phyloP scores from a whole-genome alignment of 2,797 vertebrate species.

The Amphiprion clarkii region DNA sequence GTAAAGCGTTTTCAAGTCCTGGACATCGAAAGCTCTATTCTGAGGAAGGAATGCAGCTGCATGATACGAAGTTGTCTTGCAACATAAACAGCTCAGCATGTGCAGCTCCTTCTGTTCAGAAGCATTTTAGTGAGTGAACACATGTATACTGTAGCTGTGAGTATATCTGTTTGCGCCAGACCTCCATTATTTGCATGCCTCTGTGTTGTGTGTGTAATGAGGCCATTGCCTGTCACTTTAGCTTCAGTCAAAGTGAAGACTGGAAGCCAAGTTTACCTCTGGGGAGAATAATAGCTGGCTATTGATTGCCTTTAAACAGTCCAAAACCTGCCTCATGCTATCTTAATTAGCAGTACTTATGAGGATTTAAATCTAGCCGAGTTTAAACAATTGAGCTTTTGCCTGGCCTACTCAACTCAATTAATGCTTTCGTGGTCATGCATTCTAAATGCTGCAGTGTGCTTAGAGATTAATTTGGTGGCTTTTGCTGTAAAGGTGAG shows the following conservation, averaged over 20 bases:
- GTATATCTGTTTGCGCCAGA: slow-evolving; percentile 57
- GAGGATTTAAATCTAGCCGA: slow-evolving; percentile 79
- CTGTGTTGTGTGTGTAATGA: slow-evolving; percentile 69
- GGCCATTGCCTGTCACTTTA: slow-evolving; percentile 76
- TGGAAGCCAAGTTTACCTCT: slow-evolving; percentile 75
- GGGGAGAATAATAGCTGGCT: slow-evolving; percentile 76
- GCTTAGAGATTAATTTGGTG: slow-evolving; percentile 67
- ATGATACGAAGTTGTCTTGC: slow-evolving; percentile 22
- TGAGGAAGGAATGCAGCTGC: slow-evolving; percentile 14
- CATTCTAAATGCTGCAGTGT: slow-evolving; percentile 64
- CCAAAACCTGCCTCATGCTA: slow-evolving; percentile 78
- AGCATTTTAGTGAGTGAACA: slow-evolving; percentile 16
- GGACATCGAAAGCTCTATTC: not conserved
- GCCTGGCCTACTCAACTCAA: slow-evolving; percentile 76
- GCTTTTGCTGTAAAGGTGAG: slow-evolving; percentile 76
- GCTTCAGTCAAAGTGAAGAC: slow-evolving; percentile 72
- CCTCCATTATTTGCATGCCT: slow-evolving; percentile 62
- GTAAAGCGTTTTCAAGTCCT: slow-evolving; percentile 18
- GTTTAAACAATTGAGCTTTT: slow-evolving; percentile 79
- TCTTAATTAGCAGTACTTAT: slow-evolving; percentile 85
- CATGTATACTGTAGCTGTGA: slow-evolving; percentile 11
- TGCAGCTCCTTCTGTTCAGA: slow-evolving; percentile 15
- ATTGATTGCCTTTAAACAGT: slow-evolving; percentile 83
- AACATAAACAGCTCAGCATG: slow-evolving; percentile 33
- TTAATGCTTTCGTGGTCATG: slow-evolving; percentile 70